Base-by-base conservation (phyloP, 2,797 vertebrate genomes). In the Tangara arthus region DNA sequence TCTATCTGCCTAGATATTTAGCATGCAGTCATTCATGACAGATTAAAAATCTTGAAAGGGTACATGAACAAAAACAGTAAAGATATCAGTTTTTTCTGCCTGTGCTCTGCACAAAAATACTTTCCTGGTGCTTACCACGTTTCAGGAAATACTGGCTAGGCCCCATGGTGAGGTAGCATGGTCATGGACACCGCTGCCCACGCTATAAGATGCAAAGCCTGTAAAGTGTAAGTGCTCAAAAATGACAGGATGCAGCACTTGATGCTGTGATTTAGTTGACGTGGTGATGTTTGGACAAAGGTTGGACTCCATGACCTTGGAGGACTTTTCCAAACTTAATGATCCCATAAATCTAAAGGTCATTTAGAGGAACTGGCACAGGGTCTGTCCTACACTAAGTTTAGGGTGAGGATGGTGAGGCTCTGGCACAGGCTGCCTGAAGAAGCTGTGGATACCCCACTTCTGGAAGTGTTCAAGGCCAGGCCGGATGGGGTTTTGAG, bases 1-100 rank as follows among this genome's bases (percentile, higher is more conserved):
- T 79, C 26, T 79, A 15, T 82, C 82, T 87, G 71, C 32, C 64
- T 85, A 64, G 78, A 85, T 87, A 70, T 80, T 92, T 92, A 82
- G 41, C 57, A 80, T 80, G 41, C 37, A 92, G 27, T 87, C 44
- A 53, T 28, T 93, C 0, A 0, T 68, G 60, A 77, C 49, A 85
- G 68, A 72, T 84, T 78, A 84, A 53, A 90, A 84, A 59, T 52
- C 15, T 78, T 71, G 23, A 47, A 57, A 85, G 79, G 23, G 37
- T 44, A n/a, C 9, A 46, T 12, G 34, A 47, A 63, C 5, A 80
- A 53, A 84, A 76, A 1, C 1, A 0, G 41, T 7, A 10, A 88
- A 83, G 22, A 35, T 15, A 70, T 0, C 5, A 66, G 7, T 17
- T 89, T 80, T 90, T 37, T 70, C 21, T 93, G 26, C 7, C 21